Evolutionary conservation across 2,888 invertebrate species (phyloP), one percentile per base, ranked within the genome.

Genomic region (Polietes domitor): DNA sequence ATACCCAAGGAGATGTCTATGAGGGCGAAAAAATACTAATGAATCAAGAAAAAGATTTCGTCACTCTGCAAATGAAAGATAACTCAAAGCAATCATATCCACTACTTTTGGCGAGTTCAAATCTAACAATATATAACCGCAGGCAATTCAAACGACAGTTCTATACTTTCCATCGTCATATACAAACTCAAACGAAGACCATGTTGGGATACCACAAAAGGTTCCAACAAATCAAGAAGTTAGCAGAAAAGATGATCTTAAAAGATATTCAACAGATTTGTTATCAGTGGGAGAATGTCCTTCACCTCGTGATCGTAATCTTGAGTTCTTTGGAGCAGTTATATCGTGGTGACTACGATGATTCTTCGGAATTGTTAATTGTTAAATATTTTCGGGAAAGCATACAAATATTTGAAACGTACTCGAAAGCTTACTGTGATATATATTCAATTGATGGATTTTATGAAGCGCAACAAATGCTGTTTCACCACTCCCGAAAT

Each of bases 391-490:
- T 94, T 89, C 95, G 96, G 88, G 96, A 96, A 92, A 94, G 94
- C 92, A 94, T 96, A 89, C 94, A 94, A 89, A 93, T 95, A 84
- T 96, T 95, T 90, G 95, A 94, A 91, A 94, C 94, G 90, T 96
- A 96, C 93, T 93, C 95, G 63, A 93, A 94, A 91, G 94, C 94
- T 87, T 93, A 96, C 90, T 96, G 96, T 91, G 95, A 96, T 93
- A 93, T 96, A 85, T 94, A 95, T 89, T 95, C 95, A 87, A 93
- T 96, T 85, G 94, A 95, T 88, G 96, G 96, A 43, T 96, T 96
- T 89, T 89, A 93, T 58, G 94, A 95, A 87, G 94, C 96, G 77
- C 94, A 95, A 85, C 94, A 93, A 90, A 89, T 94, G 4, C n/a
- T n/a, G n/a, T 83, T 83, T 55, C 58, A 77, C 17, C 63, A 80